A percentile compares a stretch with the other conserved stretches of the same genome.
phyloP scores from a whole-genome alignment of 2,113 vertebrate genomes.

The Neolamprologus toae region DNA sequence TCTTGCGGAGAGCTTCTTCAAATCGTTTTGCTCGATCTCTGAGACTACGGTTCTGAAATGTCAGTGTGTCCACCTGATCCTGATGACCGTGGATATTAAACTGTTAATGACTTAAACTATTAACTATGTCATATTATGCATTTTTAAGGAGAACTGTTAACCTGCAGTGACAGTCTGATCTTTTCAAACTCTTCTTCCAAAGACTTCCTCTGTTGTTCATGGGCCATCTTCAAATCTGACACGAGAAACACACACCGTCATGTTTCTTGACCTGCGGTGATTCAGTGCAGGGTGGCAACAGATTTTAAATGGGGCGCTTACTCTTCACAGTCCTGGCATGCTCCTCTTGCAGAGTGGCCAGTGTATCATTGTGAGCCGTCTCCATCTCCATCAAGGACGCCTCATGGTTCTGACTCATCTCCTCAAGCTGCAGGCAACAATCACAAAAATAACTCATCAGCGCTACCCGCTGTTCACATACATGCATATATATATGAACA shows the following conservation, averaged over 20 bases:
- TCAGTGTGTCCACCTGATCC: slow-evolving; percentile 97
- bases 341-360: slow-evolving; percentile 81
- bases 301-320: slow-evolving; percentile 35
- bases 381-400: slow-evolving; percentile 78
- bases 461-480: not conserved
- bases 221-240: slow-evolving; percentile 81
- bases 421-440: slow-evolving; percentile 75
- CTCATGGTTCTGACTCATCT: slow-evolving; percentile 79
- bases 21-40: slow-evolving; percentile 89
- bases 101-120: not conserved
- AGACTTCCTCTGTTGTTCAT: slow-evolving; percentile 86
- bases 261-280: not conserved
- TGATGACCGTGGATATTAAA: slow-evolving; percentile 21
- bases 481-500: accelerated
- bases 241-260: not conserved
- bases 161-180: slow-evolving; percentile 89
- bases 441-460: not conserved
- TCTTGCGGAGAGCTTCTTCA: slow-evolving; percentile 90
- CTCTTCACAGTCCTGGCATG: slow-evolving; percentile 84
- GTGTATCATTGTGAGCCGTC: slow-evolving; percentile 70
- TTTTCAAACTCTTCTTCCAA: slow-evolving; percentile 89
- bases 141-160: slow-evolving; percentile 18
- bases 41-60: slow-evolving; percentile 91
- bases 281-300: not conserved
- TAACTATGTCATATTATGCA: accelerated